A percentile compares a stretch with the other conserved stretches of the same genome.
phyloP scores from a whole-genome alignment of 2,113 vertebrate species.

The Malurus elegans region DNA sequence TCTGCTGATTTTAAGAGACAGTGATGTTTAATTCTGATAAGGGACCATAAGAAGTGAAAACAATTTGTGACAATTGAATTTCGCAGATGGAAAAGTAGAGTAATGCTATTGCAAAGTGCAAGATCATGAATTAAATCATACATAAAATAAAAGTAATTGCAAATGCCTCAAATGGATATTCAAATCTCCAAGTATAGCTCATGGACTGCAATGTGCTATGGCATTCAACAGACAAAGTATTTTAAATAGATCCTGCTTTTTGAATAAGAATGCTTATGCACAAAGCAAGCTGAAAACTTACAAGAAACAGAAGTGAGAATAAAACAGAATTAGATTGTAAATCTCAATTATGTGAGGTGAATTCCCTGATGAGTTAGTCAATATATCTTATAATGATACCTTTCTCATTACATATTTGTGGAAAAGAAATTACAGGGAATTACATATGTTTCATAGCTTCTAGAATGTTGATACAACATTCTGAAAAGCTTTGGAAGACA shows the following conservation, averaged over 20 bases:
- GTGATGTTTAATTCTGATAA: background rate
- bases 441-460: background rate
- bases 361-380: background rate
- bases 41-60: background rate
- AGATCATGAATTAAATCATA: constrained; percentile 18
- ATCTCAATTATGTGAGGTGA: background rate
- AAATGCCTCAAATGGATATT: background rate
- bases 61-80: background rate
- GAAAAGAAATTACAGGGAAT: background rate
- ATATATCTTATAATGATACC: background rate
- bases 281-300: background rate
- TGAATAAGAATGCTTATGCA: background rate
- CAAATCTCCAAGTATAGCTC: background rate
- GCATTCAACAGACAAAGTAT: background rate
- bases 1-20: background rate
- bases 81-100: constrained; percentile 5
- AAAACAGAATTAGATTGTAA: background rate
- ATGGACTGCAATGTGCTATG: background rate
- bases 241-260: background rate
- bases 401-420: background rate
- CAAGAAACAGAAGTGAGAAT: background rate
- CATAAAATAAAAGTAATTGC: constrained; percentile 10
- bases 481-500: background rate
- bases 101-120: background rate
- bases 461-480: background rate